Evolutionary conservation across 1,140 invertebrate species (phyloP), one percentile per base, ranked within the genome.

Genomic region (Andrena cerasifolii): DNA sequence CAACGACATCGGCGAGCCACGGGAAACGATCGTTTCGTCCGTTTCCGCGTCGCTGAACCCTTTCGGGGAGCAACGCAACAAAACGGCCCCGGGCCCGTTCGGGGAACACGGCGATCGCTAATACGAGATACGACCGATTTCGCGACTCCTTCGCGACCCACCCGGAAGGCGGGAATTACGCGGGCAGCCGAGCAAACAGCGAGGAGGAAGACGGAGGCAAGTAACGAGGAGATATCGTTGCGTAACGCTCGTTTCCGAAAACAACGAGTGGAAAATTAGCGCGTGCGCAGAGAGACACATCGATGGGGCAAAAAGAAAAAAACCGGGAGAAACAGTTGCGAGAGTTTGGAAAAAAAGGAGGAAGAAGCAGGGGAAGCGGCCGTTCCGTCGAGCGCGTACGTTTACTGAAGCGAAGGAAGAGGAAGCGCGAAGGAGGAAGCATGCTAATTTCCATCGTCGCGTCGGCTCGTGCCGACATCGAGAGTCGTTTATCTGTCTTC

Each of bases 361-460:
- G 61, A 56, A 80, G 58, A 70, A n/a, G 47, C 45, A 45, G 47
- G 36, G 43, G 24, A n/a, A 43, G 58, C 65, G 24, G 21, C 51
- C 74, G 87, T 89, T 90, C 86, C 88, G 59, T 83, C 82, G 83
- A 79, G 82, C 84, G 87, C 84, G 85, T 85, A 84, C 86, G 84
- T 62, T 73, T 80, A 89, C 65, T 87, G 88, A 90, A 85, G 82
- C 86, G 85, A 79, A 77, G 63, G 89, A 84, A 86, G 83, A 89
- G 86, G 88, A 91, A 89, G 86, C 80, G 78, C 72, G 10, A 51
- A 51, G 75, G 66, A 82, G 85, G 86, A 87, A 86, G 70, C 83
- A 89, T 87, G 88, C 86, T 87, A 90, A 90, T 90, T 90, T 87
- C 65, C 61, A 88, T 87, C 82, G 68, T 83, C 79, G 68, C 82